Evolutionary conservation across 2,113 vertebrate genomes (phyloP).

Genomic region (Poecilia latipinna): DNA sequence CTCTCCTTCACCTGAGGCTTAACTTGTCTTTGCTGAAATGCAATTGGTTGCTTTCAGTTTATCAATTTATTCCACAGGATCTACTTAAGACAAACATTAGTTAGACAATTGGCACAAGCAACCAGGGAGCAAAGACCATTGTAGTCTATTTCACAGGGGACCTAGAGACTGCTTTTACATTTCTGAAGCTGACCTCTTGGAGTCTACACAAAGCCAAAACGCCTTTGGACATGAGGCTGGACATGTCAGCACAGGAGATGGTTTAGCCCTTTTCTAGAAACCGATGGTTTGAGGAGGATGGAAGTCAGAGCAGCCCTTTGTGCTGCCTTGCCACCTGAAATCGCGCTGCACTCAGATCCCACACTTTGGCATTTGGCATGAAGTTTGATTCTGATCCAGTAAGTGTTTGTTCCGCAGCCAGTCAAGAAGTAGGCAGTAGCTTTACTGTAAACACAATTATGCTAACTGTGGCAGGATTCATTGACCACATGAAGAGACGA

Average conservation of each 20-base stretch:
- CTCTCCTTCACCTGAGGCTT: too few relatives aligned
- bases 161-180: neutral
- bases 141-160: neutral
- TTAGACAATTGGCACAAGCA: neutral
- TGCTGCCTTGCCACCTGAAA: conserved; percentile 29
- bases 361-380: conserved; percentile 57
- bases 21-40: too few relatives aligned
- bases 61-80: too few relatives aligned
- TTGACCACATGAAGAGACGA: conserved; percentile 72
- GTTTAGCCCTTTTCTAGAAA: conserved; percentile 19
- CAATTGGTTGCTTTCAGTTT: too few relatives aligned
- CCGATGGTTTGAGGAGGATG: conserved; percentile 6
- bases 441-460: conserved; percentile 79
- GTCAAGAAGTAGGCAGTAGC: conserved; percentile 68
- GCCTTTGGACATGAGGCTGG: neutral
- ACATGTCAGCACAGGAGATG: neutral
- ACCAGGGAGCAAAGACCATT: neutral
- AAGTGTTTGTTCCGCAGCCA: conserved; percentile 71
- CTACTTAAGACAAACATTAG: neutral
- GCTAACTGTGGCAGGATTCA: conserved; percentile 66
- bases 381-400: conserved; percentile 65
- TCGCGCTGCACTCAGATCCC: conserved; percentile 37
- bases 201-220: conserved; percentile 7
- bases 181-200: conserved; percentile 3
- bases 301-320: conserved; percentile 15